Percentiles rank a stretch among this genome's conserved stretches.
Conservation (phyloP, 92 coral and sea anemone species). For the Nematostella vectensis region DNA sequence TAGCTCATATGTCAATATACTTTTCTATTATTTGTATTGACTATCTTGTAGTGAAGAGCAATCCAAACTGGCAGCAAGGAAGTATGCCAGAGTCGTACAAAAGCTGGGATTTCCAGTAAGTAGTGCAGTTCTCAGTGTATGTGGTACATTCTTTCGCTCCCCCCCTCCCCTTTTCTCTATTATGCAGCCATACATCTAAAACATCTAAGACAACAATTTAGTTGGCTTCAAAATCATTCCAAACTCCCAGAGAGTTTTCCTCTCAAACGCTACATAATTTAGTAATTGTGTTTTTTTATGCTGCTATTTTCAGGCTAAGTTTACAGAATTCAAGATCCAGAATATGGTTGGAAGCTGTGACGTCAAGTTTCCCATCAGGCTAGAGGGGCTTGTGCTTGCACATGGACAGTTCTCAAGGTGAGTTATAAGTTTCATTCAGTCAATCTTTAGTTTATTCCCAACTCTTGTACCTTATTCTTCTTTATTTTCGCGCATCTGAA, state of each 20-base stretch:
- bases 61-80: slow-evolving; percentile 93
- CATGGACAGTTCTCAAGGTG: slow-evolving; percentile 99
- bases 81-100: slow-evolving; percentile 98
- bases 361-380: slow-evolving; percentile 94
- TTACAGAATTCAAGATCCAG: slow-evolving; percentile 97
- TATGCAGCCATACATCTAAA: no score
- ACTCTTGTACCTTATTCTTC: neutral
- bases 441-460: neutral
- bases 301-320: slow-evolving; percentile 68
- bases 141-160: neutral
- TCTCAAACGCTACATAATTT: no score
- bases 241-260: no score
- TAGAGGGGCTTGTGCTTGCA: slow-evolving; percentile 92
- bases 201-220: no score
- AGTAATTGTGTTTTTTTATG: no score
- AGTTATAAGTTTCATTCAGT: no score
- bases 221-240: no score
- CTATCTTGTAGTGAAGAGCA: slow-evolving; percentile 70
- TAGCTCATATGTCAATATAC: neutral
- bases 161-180: no score
- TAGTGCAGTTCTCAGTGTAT: neutral
- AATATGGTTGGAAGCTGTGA: slow-evolving; percentile 99
- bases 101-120: slow-evolving; percentile 97
- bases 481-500: neutral
- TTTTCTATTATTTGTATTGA: no score